Evolutionary conservation across 2,888 invertebrate species (phyloP), one percentile per base, ranked within the genome.

Genomic region (Noctuana brunneofusca): DNA sequence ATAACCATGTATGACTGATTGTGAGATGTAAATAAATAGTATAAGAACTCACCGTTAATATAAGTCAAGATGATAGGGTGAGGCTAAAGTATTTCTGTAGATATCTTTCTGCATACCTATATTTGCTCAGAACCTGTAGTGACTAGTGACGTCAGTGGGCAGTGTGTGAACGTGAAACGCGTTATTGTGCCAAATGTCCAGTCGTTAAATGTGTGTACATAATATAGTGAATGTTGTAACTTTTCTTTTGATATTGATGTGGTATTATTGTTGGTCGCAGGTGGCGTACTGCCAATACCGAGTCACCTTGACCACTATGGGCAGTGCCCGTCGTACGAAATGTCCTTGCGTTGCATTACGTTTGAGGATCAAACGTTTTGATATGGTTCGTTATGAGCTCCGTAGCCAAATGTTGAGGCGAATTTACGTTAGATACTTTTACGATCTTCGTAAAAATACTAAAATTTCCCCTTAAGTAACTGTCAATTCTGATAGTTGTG

Each of bases 101-200:
- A 89, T 89, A 81, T 75, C 67, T 77, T 76, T 83, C 79, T 82
- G 88, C 89, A 90, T 91, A 87, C 89, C 91, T 90, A 90, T 85
- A 89, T 87, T 91, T 91, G 90, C 91, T 91, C 91, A 90, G 89
- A 84, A 83, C 76, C 78, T 76, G 81, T 87, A 86, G 89, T 82
- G 70, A 75, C 77, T 87, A 86, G 89, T 82, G 70, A 75, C 77
- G 76, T 76, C 62, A 63, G 64, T 59, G 78, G 84, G 78, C 81
- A 78, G 79, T 73, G 76, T 80, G 81, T 80, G 80, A 78, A 86
- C 88, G 87, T 86, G 72, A 78, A 81, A 86, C 84, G 87, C 85
- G 82, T 87, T 80, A 80, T 81, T 86, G 89, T 90, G 91, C 91
- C 89, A 90, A 91, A 87, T 83, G 84, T 84, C 80, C 79, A 80